Evolutionary conservation across 2,113 vertebrate genomes (phyloP), one percentile per base, ranked within the genome.

Genomic region (Myotis brandtii): DNA sequence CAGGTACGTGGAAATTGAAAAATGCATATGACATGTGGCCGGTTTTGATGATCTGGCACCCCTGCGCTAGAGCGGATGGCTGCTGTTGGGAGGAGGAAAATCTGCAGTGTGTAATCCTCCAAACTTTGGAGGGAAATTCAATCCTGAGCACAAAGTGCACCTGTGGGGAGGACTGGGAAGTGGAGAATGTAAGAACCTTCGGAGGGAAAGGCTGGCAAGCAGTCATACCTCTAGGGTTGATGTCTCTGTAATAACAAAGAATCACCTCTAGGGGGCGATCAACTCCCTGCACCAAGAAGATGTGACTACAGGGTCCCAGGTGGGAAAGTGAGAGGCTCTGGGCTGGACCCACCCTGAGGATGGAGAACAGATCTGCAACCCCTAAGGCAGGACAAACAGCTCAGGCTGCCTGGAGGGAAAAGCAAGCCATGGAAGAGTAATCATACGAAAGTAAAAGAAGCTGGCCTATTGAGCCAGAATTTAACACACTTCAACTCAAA

Each of bases 301-400:
- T 1, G 20, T 0, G 48, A 76, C 37, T 76, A 1, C 54, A 5
- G 17, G 14, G 14, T 9, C 0, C 3, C 1, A 4, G 2, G 0
- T 72, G 66, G 72, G 59, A 80, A 64, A 56, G 13, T 3, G 27
- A 30, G 62, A 43, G 8, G 23, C 5, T 3, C 81, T 12, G 48
- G 75, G 43, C 10, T 7, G n/a, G 37, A 16, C 8, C 18, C 56
- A 0, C 20, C 0, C 3, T 3, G 64, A 37, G 40, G 23, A 34
- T 5, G 8, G 5, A 23, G 34, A n/a, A 25, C 2, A 9, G 48
- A 17, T 7, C 1, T 0, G 17, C 5, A 30, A 14, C 20, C 77
- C 14, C 48, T 6, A 12, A 30, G 14, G 17, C 13, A 5, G 25
- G 62, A 10, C 25, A 18, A 48, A 10, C 25, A 18, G 62, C 32